Percentiles rank a stretch among this genome's conserved stretches.
Evolutionary conservation across 2,888 invertebrate species (phyloP).

Genomic region (Parasteatoda lunata): DNA sequence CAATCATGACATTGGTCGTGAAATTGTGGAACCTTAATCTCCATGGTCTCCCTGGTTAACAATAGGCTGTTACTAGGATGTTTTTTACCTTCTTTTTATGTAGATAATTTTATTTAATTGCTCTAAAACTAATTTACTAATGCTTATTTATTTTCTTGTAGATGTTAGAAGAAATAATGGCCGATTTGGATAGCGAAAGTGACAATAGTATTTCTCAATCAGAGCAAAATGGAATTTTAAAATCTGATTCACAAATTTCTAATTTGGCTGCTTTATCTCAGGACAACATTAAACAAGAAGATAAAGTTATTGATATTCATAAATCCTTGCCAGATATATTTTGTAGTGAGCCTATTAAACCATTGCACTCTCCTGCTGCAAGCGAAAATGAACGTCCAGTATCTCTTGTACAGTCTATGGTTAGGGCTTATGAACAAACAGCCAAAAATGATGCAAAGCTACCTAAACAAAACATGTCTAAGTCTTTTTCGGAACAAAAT

Average conservation of each 20-base stretch:
- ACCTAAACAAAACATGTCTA: slow-evolving; percentile 10
- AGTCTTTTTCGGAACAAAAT: slow-evolving; percentile 42
- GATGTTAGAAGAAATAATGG: slow-evolving; percentile 65
- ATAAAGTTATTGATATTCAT: slow-evolving; percentile 50
- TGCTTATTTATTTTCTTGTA: slow-evolving; percentile 12
- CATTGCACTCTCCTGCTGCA: slow-evolving; percentile 50
- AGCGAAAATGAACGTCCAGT: slow-evolving; percentile 52
- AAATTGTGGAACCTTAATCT: no score
- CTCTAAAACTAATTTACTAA: not conserved
- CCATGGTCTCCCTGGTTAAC: no score
- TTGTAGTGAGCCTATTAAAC: slow-evolving; percentile 42
- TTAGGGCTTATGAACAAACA: slow-evolving; percentile 57
- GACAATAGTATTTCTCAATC: slow-evolving; percentile 35
- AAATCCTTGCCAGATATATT: slow-evolving; percentile 64
- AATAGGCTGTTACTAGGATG: no score
- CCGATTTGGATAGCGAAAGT: slow-evolving; percentile 59
- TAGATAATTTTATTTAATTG: no score
- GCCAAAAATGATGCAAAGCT: slow-evolving; percentile 37
- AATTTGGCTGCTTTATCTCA: slow-evolving; percentile 24
- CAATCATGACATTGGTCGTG: no score
- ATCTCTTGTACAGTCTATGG: slow-evolving; percentile 61
- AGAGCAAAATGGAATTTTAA: slow-evolving; percentile 32
- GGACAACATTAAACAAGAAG: slow-evolving; percentile 27
- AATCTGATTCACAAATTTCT: slow-evolving; percentile 46
- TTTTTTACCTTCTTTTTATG: not conserved